phyloP scores from a whole-genome alignment of 2,888 invertebrate genomes.

The Didymodactylos carnosus region DNA sequence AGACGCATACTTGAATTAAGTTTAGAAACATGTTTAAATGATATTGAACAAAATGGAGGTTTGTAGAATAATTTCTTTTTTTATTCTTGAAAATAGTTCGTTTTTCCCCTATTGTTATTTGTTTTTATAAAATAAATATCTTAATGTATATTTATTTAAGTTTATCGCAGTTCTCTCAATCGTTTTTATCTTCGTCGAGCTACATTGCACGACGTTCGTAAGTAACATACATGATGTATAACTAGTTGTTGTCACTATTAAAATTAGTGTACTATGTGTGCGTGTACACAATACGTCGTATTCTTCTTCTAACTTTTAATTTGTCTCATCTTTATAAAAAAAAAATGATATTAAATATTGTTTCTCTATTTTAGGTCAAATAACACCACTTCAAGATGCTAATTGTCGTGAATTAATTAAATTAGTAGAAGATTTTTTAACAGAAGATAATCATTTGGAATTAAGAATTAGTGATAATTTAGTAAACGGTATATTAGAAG shows the following conservation, averaged over 20 bases:
- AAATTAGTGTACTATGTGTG: not conserved
- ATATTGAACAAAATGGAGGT: not conserved
- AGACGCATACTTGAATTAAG: slow-evolving; percentile 43
- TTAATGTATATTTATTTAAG: not conserved
- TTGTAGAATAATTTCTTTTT: not conserved
- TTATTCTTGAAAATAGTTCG: too few relatives aligned
- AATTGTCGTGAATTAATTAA: slow-evolving; percentile 43
- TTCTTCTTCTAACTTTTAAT: too few relatives aligned
- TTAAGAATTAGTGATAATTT: not conserved
- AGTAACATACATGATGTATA: too few relatives aligned
- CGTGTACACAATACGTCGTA: not conserved
- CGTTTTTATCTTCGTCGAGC: not conserved
- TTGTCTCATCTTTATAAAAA: not conserved
- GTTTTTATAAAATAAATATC: too few relatives aligned
- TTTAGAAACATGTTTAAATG: slow-evolving; percentile 39
- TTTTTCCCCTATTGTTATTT: too few relatives aligned
- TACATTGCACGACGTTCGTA: not conserved
- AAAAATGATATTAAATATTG: not conserved
- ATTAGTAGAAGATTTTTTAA: slow-evolving; percentile 42
- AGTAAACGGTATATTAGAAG: not conserved
- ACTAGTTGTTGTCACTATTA: too few relatives aligned
- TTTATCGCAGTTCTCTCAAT: too few relatives aligned
- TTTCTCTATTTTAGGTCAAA: slow-evolving; percentile 22
- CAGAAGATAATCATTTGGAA: slow-evolving; percentile 19
- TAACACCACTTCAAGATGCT: slow-evolving; percentile 35